These are phyloP conservation scores for Metridium senile DNA, from an alignment of 92 coral and sea anemone genomes.

Conservation along the genomic window DNA sequence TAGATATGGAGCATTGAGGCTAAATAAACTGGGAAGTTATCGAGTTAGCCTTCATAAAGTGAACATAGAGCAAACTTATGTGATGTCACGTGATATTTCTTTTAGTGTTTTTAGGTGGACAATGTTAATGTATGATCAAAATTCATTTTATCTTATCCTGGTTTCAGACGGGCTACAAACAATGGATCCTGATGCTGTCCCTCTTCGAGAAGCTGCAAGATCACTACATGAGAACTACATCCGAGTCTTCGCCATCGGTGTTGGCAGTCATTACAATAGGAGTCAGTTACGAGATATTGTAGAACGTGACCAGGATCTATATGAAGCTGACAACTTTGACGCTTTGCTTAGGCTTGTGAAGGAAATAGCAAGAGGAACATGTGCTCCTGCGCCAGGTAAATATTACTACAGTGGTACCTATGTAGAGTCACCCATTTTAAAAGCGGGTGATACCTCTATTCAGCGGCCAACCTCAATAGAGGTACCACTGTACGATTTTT, in stretches of 20 bases:
- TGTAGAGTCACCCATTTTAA: background rate
- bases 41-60: no score
- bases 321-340: conserved; percentile 59
- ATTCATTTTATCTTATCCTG: no score
- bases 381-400: conserved; percentile 54
- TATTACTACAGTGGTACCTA: no score
- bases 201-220: conserved; percentile 57
- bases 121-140: no score
- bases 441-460: no score
- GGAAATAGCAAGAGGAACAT: conserved; percentile 56
- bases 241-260: conserved; percentile 69
- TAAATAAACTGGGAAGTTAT: no score
- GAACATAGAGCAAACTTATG: no score
- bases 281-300: conserved; percentile 65
- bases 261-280: conserved; percentile 57
- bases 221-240: conserved; percentile 61
- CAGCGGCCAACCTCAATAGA: no score
- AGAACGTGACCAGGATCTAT: conserved; percentile 43
- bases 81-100: no score
- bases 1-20: no score
- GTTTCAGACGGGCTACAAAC: conserved; percentile 72
- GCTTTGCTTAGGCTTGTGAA: conserved; percentile 56
- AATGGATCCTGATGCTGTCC: conserved; percentile 65
- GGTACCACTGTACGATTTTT: background rate
- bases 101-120: no score